Conservation (phyloP, 2,888 invertebrate genomes). For the Geophilus truncorum region DNA sequence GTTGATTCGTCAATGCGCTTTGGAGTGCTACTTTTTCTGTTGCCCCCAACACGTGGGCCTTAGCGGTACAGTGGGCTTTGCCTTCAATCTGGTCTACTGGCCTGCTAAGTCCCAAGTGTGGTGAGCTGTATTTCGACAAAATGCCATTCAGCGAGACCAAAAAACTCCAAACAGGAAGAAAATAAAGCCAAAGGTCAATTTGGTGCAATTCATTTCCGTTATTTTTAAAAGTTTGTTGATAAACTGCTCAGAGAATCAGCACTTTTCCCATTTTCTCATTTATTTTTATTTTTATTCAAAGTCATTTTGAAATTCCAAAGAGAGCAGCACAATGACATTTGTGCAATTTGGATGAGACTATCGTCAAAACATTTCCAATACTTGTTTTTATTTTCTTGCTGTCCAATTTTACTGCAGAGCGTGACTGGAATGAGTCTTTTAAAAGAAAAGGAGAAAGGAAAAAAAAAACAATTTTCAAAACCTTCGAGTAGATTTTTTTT, state of each 20-base stretch:
- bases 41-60: conserved; percentile 35
- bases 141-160: not conserved
- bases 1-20: not conserved
- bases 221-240: no score
- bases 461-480: no score
- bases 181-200: conserved; percentile 4
- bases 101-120: conserved; percentile 76
- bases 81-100: conserved; percentile 58
- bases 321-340: not conserved
- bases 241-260: no score
- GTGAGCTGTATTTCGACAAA: not conserved
- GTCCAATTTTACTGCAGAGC: not conserved
- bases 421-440: not conserved
- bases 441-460: no score
- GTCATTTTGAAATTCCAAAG: not conserved
- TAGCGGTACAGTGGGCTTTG: conserved; percentile 36
- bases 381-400: not conserved
- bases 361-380: not conserved
- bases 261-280: not conserved
- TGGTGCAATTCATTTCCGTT: conserved; percentile 1
- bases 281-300: not conserved
- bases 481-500: not conserved
- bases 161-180: not conserved
- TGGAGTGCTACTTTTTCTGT: not conserved
- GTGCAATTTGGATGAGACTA: not conserved